Percentiles rank a stretch among this genome's conserved stretches.
phyloP scores from a whole-genome alignment of 2,888 invertebrate species.

The Dioctria rufipes region DNA sequence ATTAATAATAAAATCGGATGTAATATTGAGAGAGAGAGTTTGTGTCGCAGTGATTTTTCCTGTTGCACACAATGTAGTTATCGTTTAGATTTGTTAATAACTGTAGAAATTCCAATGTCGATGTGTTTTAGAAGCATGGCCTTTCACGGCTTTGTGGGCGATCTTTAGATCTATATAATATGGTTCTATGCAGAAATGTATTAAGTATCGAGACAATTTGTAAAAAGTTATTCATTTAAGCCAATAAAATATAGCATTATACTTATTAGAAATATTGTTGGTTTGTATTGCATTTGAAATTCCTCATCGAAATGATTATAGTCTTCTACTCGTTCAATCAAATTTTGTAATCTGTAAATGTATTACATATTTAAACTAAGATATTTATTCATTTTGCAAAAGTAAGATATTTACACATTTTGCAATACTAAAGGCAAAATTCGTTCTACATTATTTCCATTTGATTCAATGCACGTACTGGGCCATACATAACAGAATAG shows the following conservation, averaged over 20 bases:
- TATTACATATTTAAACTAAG: no score
- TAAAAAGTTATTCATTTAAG: slow-evolving; percentile 49
- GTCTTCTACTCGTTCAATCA: no score
- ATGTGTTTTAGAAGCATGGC: slow-evolving; percentile 10
- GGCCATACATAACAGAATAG: no score
- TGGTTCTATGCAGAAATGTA: slow-evolving; percentile 47
- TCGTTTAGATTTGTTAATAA: slow-evolving; percentile 32
- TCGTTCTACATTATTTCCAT: no score
- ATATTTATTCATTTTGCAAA: no score
- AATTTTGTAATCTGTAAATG: no score
- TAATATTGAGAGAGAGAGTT: slow-evolving; percentile 11
- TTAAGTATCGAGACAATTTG: slow-evolving; percentile 45
- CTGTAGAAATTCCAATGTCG: slow-evolving; percentile 25
- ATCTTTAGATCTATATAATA: slow-evolving; percentile 20
- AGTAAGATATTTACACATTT: no score
- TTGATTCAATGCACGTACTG: no score
- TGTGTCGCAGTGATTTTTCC: slow-evolving; percentile 39
- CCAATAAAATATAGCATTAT: slow-evolving; percentile 43
- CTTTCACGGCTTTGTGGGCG: slow-evolving; percentile 43
- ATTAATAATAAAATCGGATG: slow-evolving; percentile 11
- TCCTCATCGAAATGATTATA: no score
- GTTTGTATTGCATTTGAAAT: background rate
- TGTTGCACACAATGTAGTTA: slow-evolving; percentile 31
- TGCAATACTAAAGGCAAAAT: no score
- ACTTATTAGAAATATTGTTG: slow-evolving; percentile 35